phyloP scores from a whole-genome alignment of 2,888 invertebrate genomes.

The Adineta ricciae region DNA sequence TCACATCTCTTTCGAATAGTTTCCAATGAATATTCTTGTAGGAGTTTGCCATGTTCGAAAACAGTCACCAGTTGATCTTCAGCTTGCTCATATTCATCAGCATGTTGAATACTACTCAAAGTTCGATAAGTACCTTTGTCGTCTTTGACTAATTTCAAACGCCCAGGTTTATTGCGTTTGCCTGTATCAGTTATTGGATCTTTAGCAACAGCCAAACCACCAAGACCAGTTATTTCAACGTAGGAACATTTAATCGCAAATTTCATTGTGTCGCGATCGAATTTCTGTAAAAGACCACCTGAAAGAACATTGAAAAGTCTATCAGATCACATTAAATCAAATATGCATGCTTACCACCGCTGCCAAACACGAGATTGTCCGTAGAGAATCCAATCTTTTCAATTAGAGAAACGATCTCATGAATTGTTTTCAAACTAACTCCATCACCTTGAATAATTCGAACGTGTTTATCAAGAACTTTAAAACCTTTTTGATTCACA shows the following conservation, averaged over 20 bases:
- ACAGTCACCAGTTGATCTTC: conserved; percentile 51
- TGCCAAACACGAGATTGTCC: conserved; percentile 52
- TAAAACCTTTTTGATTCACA: conserved; percentile 50
- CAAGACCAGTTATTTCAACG: conserved; percentile 49
- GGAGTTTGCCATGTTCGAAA: conserved; percentile 52
- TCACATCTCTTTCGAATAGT: conserved; percentile 50
- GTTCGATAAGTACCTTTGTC: conserved; percentile 36
- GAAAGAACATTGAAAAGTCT: neutral
- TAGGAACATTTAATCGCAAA: conserved; percentile 54
- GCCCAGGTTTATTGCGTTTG: conserved; percentile 53
- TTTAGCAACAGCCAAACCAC: conserved; percentile 54
- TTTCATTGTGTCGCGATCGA: conserved; percentile 54
- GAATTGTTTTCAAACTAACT: conserved; percentile 49
- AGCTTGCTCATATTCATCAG: neutral
- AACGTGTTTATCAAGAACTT: conserved; percentile 49
- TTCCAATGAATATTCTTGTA: conserved; percentile 50
- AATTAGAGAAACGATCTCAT: conserved; percentile 42
- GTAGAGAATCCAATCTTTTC: conserved; percentile 45
- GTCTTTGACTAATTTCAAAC: conserved; percentile 45
- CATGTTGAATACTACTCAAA: neutral
- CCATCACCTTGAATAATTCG: conserved; percentile 54
- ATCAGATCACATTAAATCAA: neutral
- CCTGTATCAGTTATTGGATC: conserved; percentile 52
- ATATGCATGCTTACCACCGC: conserved; percentile 44
- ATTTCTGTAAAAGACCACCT: conserved; percentile 49